Evolutionary conservation across 1,140 invertebrate genomes (phyloP).

Genomic region (Drosophila lowei): DNA sequence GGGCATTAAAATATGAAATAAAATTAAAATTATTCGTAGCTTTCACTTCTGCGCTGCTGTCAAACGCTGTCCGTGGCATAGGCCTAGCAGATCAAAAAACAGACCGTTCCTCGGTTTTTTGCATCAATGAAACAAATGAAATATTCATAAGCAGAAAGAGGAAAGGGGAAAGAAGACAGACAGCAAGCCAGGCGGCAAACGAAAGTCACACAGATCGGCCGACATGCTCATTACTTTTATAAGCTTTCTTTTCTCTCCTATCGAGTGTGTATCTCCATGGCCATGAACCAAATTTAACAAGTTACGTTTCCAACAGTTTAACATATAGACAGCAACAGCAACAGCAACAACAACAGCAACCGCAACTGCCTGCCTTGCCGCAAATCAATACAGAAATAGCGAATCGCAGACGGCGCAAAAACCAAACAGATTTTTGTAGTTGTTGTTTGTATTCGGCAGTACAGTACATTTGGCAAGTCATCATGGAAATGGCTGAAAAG

Average conservation of each 20-base stretch:
- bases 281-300: slow-evolving; percentile 64
- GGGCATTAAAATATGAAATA: slow-evolving; percentile 11
- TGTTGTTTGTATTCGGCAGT: slow-evolving; percentile 20
- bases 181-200: slow-evolving; percentile 28
- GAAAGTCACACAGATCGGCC: slow-evolving; percentile 33
- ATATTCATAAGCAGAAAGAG: background rate
- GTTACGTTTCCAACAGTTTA: slow-evolving; percentile 46
- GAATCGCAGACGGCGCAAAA: slow-evolving; percentile 27
- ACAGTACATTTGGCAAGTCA: slow-evolving; percentile 54
- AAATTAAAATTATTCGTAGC: slow-evolving; percentile 35
- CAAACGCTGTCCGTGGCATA: background rate
- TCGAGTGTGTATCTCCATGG: slow-evolving; percentile 21
- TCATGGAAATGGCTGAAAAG: slow-evolving; percentile 48
- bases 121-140: slow-evolving; percentile 45
- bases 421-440: slow-evolving; percentile 5
- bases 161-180: slow-evolving; percentile 5
- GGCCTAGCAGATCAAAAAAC: slow-evolving; percentile 33
- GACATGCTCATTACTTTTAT: slow-evolving; percentile 38
- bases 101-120: slow-evolving; percentile 14
- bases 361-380: no score
- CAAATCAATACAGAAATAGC: slow-evolving; percentile 20
- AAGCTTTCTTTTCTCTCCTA: slow-evolving; percentile 47
- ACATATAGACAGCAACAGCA: slow-evolving; percentile 4
- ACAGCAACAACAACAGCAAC: no score
- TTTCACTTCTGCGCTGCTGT: slow-evolving; percentile 23